Evolutionary conservation across 2,797 vertebrate species (phyloP).

Genomic region (Margarornis squamiger): DNA sequence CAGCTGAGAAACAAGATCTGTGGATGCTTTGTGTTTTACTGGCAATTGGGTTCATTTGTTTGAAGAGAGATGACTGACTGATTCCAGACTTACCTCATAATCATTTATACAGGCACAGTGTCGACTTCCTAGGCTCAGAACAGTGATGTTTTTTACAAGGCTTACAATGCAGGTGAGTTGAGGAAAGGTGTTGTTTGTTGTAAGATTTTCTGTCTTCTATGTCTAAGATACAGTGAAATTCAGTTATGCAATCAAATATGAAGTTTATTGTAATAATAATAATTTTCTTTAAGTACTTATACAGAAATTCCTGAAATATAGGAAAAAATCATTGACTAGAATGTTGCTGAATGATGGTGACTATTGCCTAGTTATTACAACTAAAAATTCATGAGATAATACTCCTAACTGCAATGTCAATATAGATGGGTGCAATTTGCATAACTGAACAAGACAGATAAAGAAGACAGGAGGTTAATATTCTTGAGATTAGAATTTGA

Average conservation of each 20-base stretch:
- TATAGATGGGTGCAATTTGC: not conserved
- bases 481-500: not conserved
- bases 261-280: not conserved
- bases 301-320: not conserved
- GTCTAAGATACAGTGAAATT: not conserved
- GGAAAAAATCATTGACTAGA: not conserved
- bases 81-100: not conserved
- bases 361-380: not conserved
- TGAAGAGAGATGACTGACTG: not conserved
- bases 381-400: not conserved
- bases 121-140: not conserved
- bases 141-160: not conserved
- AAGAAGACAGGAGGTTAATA: not conserved
- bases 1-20: not conserved
- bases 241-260: not conserved
- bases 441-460: not conserved
- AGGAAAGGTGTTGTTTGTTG: not conserved
- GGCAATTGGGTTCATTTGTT: not conserved
- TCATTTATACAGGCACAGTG: not conserved
- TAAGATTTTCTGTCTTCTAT: rapidly evolving
- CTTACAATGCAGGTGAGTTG: not conserved
- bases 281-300: not conserved
- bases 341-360: not conserved
- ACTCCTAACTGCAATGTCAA: not conserved
- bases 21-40: not conserved